phyloP scores from a whole-genome alignment of 2,797 vertebrate species.

The Notamacropus eugenii region DNA sequence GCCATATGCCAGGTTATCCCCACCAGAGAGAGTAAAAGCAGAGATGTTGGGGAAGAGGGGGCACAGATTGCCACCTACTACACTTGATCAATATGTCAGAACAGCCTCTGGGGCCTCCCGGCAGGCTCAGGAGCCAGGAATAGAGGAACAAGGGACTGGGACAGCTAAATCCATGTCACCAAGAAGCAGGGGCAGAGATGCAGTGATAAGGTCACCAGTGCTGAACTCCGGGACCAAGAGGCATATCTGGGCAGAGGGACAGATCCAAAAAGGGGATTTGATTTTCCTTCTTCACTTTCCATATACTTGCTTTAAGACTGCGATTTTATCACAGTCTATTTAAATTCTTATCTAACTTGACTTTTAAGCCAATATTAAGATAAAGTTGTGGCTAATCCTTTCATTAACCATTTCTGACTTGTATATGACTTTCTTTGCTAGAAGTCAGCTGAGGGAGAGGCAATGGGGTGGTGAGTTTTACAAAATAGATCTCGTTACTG shows the following conservation, averaged over 20 bases:
- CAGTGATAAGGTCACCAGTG: background rate
- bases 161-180: background rate
- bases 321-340: background rate
- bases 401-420: too few relatives aligned
- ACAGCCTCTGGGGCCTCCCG: background rate
- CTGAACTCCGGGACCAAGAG: background rate
- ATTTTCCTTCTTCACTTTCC: background rate
- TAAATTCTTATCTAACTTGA: background rate
- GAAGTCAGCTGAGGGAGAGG: too few relatives aligned
- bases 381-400: too few relatives aligned
- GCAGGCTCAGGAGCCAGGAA: background rate
- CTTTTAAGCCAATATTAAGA: background rate
- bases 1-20: too few relatives aligned
- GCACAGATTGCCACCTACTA: background rate
- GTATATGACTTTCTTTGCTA: too few relatives aligned
- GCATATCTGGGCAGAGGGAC: background rate
- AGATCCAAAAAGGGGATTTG: background rate
- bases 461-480: too few relatives aligned
- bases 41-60: background rate
- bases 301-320: background rate
- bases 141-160: background rate
- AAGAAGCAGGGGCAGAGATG: background rate
- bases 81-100: background rate
- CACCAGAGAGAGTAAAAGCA: background rate
- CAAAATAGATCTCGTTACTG: too few relatives aligned